A percentile compares a stretch with the other conserved stretches of the same genome.
These are phyloP conservation scores for Amiota mariae DNA, from an alignment of 2,888 invertebrate species.

Conservation along the genomic window DNA sequence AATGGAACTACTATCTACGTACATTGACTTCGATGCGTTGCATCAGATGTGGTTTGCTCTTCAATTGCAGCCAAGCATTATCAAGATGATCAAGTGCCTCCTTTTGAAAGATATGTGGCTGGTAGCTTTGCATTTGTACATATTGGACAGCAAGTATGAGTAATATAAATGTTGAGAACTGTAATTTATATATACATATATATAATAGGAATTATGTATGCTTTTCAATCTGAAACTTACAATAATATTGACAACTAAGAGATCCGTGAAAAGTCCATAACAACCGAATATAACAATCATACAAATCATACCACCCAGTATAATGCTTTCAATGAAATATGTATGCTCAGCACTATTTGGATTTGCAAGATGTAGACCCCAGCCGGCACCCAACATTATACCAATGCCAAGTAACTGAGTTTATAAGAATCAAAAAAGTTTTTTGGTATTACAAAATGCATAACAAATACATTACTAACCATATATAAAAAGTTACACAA, in stretches of 20 bases:
- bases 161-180: constrained; percentile 64
- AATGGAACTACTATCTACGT: constrained; percentile 15
- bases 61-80: constrained; percentile 59
- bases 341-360: constrained; percentile 66
- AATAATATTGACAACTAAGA: constrained; percentile 61
- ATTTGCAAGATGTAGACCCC: constrained; percentile 58
- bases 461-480: constrained; percentile 52
- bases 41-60: constrained; percentile 55
- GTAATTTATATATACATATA: background rate
- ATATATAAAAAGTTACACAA: constrained; percentile 61
- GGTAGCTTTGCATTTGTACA: constrained; percentile 63
- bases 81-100: constrained; percentile 57
- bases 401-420: constrained; percentile 60
- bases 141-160: constrained; percentile 61
- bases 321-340: constrained; percentile 63
- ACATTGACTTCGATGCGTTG: constrained; percentile 49
- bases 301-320: constrained; percentile 61
- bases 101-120: constrained; percentile 49
- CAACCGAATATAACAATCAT: constrained; percentile 66
- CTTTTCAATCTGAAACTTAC: constrained; percentile 48
- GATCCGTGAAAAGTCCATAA: constrained; percentile 61
- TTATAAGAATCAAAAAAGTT: background rate
- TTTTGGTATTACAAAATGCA: background rate
- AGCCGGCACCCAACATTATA: constrained; percentile 54
- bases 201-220: background rate